Conservation (phyloP, 2,888 invertebrate species). For the Tolmerus cingulatus region DNA sequence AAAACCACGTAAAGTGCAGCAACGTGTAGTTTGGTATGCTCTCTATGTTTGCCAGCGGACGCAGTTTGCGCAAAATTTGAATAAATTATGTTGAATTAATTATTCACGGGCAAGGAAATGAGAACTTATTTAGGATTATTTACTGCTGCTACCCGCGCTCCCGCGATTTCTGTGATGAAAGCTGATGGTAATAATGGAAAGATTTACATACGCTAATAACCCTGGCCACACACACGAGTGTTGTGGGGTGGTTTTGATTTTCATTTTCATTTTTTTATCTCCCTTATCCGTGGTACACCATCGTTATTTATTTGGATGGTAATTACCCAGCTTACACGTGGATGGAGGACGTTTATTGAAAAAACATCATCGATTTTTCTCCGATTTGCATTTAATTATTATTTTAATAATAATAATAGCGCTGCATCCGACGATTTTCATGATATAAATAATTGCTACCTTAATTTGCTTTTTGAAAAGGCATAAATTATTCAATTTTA, state of each 20-base stretch:
- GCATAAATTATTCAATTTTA: not conserved
- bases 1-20: not conserved
- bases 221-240: not conserved
- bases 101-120: not conserved
- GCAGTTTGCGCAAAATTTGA: not conserved
- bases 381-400: not conserved
- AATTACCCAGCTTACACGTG: not conserved
- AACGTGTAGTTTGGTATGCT: not conserved
- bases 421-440: not conserved
- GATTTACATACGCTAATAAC: not conserved
- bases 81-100: not conserved
- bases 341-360: not conserved
- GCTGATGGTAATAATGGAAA: not conserved
- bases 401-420: not conserved
- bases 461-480: not conserved
- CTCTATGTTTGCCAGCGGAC: not conserved
- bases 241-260: not conserved
- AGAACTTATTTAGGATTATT: not conserved
- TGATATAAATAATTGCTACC: not conserved
- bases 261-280: not conserved
- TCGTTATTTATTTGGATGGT: not conserved
- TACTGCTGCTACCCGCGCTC: not conserved
- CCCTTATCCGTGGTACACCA: not conserved
- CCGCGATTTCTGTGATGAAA: not conserved
- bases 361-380: not conserved